These are phyloP conservation scores for Mizuhopecten yessoensis DNA, from an alignment of 1,140 invertebrate genomes.

Conservation along the genomic window DNA sequence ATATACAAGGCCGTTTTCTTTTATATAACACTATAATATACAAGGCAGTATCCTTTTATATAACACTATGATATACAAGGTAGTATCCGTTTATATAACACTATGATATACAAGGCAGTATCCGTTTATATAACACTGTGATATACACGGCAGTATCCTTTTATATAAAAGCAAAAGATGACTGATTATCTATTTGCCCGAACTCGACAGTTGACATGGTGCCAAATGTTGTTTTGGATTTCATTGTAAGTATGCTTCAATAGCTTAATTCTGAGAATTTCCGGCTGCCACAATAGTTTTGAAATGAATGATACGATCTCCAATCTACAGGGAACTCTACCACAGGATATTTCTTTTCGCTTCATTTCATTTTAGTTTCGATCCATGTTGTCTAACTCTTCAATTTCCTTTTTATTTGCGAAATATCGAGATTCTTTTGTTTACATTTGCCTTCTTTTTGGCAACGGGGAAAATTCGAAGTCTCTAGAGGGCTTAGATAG, in stretches of 20 bases:
- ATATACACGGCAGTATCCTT: too few relatives aligned
- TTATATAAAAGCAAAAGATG: too few relatives aligned
- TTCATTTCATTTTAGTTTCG: neutral
- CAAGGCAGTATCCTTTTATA: too few relatives aligned
- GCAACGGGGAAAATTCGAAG: neutral
- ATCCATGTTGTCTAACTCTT: neutral
- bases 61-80: too few relatives aligned
- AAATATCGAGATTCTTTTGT: conserved; percentile 34
- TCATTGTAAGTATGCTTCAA: neutral
- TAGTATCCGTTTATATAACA: too few relatives aligned
- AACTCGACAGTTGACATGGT: too few relatives aligned
- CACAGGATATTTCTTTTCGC: conserved; percentile 17
- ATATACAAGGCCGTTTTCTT: too few relatives aligned
- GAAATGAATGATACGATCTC: neutral
- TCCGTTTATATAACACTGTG: too few relatives aligned
- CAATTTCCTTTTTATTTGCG: neutral
- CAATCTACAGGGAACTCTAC: neutral
- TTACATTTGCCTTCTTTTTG: neutral
- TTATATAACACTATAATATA: too few relatives aligned
- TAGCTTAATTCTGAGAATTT: neutral
- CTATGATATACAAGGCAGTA: too few relatives aligned
- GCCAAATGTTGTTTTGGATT: neutral
- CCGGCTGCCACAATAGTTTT: neutral
- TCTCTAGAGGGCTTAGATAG: neutral
- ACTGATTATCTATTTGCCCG: too few relatives aligned